Evolutionary conservation across 2,113 vertebrate species (phyloP), one percentile per base, ranked within the genome.

Genomic region (Prunella himalayana): DNA sequence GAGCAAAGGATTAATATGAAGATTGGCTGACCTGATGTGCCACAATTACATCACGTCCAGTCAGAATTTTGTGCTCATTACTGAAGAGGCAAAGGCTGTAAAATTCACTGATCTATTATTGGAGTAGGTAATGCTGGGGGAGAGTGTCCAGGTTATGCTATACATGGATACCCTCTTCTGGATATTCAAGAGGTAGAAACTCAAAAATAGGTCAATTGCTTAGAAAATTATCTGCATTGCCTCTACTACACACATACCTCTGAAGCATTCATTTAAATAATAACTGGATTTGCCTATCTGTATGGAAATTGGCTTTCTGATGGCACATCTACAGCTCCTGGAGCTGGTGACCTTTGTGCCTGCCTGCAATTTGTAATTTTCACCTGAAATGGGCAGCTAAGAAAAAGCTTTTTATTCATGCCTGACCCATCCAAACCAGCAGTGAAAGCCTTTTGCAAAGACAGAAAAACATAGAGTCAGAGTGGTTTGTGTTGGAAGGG

Each of bases 1-100:
- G 88, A 82, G 80, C 54, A 80, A 49, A 95, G 60, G 84, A 92
- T 94, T 92, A 94, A 69, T 91, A 91, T 15, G 83, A 95, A 61
- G 82, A 19, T 73, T 78, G 68, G 33, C 84, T 97, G 92, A 93
- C 72, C 85, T 72, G 44, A 10, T 91, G 73, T 76, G 73, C 77
- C 63, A 57, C 82, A 71, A 85, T 95, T 89, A 64, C 64, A 91
- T 94, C 87, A 90, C 73, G 65, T 81, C 59, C n/a, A 82, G 80
- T 71, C 66, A 78, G 68, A 75, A 83, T 94, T 72, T 47, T 84
- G 31, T 90, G 64, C 82, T 95, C 54, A 27, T 93, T 85, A 86
- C 33, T 69, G 83, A 80, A 79, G 53, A 69, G 82, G 42, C 79
- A 96, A 79, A 90, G 63, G 75, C 71, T 91, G 42, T 73, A 91